Conservation (phyloP, 2,888 invertebrate genomes). For the Megamerina dolium region DNA sequence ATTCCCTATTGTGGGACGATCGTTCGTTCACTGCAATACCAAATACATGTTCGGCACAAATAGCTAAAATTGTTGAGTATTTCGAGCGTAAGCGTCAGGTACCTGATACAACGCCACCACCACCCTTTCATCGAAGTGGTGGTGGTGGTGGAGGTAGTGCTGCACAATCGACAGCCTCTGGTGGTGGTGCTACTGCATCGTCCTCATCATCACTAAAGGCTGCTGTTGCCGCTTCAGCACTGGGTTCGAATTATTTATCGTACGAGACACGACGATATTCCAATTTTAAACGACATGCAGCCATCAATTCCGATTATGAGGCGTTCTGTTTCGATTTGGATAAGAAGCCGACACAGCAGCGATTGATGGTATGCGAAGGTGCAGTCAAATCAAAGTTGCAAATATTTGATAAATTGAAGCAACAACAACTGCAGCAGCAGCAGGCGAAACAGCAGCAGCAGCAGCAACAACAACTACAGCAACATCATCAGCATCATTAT, state of each 20-base stretch:
- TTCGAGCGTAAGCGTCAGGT: conserved; percentile 70
- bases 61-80: conserved; percentile 81
- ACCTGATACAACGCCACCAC: conserved; percentile 40
- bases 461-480: conserved; percentile 6
- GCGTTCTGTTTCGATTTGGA: conserved; percentile 48
- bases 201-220: conserved; percentile 33
- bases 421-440: conserved; percentile 34
- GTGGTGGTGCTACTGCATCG: conserved; percentile 26
- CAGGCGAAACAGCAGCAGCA: conserved; percentile 19
- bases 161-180: conserved; percentile 21
- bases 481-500: conserved; percentile 8
- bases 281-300: conserved; percentile 40
- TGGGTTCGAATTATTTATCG: conserved; percentile 41
- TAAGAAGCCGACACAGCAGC: conserved; percentile 54
- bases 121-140: conserved; percentile 23
- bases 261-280: conserved; percentile 42
- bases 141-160: conserved; percentile 15
- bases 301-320: conserved; percentile 40
- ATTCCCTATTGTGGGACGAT: conserved; percentile 66
- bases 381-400: conserved; percentile 80
- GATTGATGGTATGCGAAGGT: conserved; percentile 77
- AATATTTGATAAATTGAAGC: conserved; percentile 70
- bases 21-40: conserved; percentile 55
- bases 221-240: conserved; percentile 42
- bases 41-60: conserved; percentile 59